phyloP scores from a whole-genome alignment of 2,888 invertebrate species.

The Ectropis crepuscularia region DNA sequence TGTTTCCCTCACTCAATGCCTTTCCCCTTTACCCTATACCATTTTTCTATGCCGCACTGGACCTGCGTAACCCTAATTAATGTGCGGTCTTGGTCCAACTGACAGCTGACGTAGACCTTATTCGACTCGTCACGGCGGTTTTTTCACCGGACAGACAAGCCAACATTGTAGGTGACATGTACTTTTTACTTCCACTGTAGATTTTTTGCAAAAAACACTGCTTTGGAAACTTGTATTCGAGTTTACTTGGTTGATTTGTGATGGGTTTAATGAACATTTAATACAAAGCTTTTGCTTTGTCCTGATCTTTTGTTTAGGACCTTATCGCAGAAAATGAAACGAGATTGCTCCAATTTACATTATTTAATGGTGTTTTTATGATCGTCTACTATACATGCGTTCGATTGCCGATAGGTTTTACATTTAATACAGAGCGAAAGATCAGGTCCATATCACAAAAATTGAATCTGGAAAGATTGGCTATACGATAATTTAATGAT shows the following conservation, averaged over 20 bases:
- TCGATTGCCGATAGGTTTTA: background rate
- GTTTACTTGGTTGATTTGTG: background rate
- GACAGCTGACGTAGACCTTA: conserved; percentile 45
- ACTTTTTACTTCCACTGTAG: conserved; percentile 12
- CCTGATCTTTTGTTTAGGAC: no score
- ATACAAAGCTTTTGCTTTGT: no score
- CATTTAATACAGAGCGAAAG: no score
- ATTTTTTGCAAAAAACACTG: conserved; percentile 15
- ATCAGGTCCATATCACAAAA: no score
- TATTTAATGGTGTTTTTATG: no score
- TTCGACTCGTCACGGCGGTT: conserved; percentile 30
- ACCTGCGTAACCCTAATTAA: conserved; percentile 55
- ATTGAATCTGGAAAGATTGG: no score
- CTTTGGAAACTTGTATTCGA: background rate
- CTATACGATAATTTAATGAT: no score
- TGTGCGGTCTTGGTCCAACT: conserved; percentile 39
- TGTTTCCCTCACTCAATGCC: no score
- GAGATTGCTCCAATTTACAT: no score
- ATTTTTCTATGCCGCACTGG: conserved; percentile 29
- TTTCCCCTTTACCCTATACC: conserved; percentile 31
- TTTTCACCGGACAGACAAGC: conserved; percentile 31
- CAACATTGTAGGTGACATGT: conserved; percentile 25
- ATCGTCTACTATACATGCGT: no score
- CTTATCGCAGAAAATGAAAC: no score
- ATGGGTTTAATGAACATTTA: background rate